Percentiles rank a stretch among this genome's conserved stretches.
Conservation (phyloP, 2,113 vertebrate species). For the Perca schrenkii region DNA sequence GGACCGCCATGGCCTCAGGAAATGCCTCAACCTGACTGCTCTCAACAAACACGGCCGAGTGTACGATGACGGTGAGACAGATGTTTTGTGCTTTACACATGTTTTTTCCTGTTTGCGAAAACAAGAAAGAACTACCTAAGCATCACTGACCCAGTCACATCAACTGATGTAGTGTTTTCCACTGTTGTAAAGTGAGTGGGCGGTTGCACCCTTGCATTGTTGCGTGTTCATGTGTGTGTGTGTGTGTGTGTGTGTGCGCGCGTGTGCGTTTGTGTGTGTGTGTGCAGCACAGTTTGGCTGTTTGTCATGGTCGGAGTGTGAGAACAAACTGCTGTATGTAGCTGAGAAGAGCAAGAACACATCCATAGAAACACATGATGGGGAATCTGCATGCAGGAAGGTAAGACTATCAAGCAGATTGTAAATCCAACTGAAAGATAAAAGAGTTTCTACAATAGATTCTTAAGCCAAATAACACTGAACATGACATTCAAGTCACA, state of each 20-base stretch:
- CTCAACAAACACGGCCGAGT: slow-evolving; percentile 81
- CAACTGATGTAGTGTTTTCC: background rate
- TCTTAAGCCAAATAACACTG: background rate
- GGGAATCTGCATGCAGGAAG: slow-evolving; percentile 3
- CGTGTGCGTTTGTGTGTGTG: slow-evolving; percentile 18
- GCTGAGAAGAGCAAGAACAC: slow-evolving; percentile 78
- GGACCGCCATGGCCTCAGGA: slow-evolving; percentile 76
- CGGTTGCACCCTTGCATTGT: background rate
- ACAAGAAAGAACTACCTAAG: background rate
- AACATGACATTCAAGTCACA: background rate
- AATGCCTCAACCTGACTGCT: slow-evolving; percentile 79
- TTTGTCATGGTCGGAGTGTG: slow-evolving; percentile 83
- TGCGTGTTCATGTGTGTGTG: background rate
- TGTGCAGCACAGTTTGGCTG: slow-evolving; percentile 82
- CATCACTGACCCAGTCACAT: background rate
- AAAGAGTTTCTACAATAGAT: background rate
- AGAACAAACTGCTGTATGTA: slow-evolving; percentile 81
- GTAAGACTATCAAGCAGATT: slow-evolving; percentile 38
- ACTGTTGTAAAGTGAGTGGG: background rate
- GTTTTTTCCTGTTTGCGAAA: background rate
- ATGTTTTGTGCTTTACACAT: background rate
- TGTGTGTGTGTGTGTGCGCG: background rate
- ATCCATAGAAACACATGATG: slow-evolving; percentile 7
- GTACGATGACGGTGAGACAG: slow-evolving; percentile 79
- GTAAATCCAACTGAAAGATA: background rate